phyloP scores from a whole-genome alignment of 2,113 vertebrate genomes.

The Bubo blakistoni region DNA sequence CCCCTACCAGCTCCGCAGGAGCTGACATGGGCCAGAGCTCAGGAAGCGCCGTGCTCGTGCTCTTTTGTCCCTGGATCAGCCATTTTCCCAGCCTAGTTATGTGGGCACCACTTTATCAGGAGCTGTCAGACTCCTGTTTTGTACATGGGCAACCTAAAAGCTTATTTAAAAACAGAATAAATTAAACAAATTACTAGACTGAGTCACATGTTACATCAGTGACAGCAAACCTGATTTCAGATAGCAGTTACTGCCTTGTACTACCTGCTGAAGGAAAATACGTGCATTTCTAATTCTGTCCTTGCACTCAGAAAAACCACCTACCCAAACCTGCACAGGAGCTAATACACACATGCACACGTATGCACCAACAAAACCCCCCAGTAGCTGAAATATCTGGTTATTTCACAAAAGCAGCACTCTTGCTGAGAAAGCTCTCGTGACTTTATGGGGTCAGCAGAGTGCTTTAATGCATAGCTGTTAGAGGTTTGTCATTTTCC shows the following conservation, averaged over 20 bases:
- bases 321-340: not conserved
- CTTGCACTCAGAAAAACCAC: not conserved
- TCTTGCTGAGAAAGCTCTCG: not conserved
- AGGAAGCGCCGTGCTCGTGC: accelerated
- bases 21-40: not conserved
- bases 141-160: not conserved
- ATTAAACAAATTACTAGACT: not conserved
- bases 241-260: not conserved
- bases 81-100: not conserved
- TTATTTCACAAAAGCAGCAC: not conserved
- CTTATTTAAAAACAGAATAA: conserved; percentile 23
- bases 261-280: not conserved
- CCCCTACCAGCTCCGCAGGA: not conserved
- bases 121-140: not conserved
- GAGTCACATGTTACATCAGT: not conserved
- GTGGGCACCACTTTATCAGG: not conserved
- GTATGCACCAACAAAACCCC: not conserved
- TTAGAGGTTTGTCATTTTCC: not conserved
- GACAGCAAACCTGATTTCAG: not conserved
- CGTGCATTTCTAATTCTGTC: not conserved
- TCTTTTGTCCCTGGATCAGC: not conserved
- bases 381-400: not conserved
- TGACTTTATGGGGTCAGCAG: not conserved
- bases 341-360: not conserved
- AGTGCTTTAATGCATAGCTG: not conserved